Evolutionary conservation across 37 sponge, comb jelly and placozoan genomes (phyloP), one percentile per base, ranked within the genome.

Genomic region (Cliona cf. orientalis): DNA sequence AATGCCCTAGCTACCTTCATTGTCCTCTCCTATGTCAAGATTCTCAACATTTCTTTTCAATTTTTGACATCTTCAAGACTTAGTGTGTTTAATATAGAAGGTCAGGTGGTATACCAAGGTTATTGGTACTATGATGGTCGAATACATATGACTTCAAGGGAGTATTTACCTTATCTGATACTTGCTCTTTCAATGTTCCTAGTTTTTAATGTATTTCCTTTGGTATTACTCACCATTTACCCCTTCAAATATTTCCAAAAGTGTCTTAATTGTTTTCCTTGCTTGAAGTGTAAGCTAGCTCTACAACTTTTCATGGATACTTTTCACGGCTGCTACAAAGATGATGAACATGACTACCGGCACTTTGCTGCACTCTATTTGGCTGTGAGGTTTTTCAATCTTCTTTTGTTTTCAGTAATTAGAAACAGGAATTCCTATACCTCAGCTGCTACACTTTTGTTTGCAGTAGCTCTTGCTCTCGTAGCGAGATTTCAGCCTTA

Each of bases 321-420:
- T 19, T 80, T 80, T 35, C 81, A 80, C 19, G 81, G 81, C 6
- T 69, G 81, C 61, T 80, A 80, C 71, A 80, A 69, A 69, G 33
- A 69, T 49, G 63, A 49, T 45, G 44, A 67, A 60, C 32, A 37
- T 26, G 66, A 66, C 43, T 21, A n/a, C 1, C 29, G 80, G 4
- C 45, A 22, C 32, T 79, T 79, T 23, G 38, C 80, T 31, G 66
- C 80, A 33, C 21, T 79, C 69, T 79, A 79, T 23, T 66, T 79
- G 67, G 11, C 66, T 34, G 14, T 40, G 5, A 45, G 63, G 31
- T 44, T 79, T 9, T 26, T 64, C 14, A 66, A 53, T 23, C 63
- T 79, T 42, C 5, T 69, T 26, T 12, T 69, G 11, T 14, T 42
- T 28, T 41, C 43, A 3, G n/a, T n/a, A n/a, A n/a, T n/a, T n/a